Percentiles rank a stretch among this genome's conserved stretches.
These are phyloP conservation scores for Aptenodytes patagonicus DNA, from an alignment of 2,113 vertebrate genomes.

Conservation along the genomic window DNA sequence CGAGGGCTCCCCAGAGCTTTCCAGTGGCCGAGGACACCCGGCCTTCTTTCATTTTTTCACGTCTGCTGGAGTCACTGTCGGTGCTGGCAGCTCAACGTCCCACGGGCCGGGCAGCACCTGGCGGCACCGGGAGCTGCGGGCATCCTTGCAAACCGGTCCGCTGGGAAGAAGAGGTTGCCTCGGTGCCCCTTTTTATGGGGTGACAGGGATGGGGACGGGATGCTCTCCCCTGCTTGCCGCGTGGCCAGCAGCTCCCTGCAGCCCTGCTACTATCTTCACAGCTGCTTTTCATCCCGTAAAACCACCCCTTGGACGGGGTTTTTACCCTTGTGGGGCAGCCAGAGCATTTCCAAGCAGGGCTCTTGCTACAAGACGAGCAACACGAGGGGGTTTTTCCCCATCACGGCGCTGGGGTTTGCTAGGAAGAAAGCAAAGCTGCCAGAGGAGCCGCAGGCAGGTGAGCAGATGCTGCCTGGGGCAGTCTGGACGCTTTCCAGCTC, in stretches of 20 bases:
- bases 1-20: background rate
- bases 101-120: background rate
- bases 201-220: background rate
- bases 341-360: background rate
- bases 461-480: background rate
- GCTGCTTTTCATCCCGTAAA: background rate
- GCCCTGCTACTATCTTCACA: accelerated
- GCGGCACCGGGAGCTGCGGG: too few relatives aligned
- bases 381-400: accelerated
- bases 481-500: background rate
- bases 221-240: background rate
- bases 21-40: background rate
- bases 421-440: background rate
- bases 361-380: background rate
- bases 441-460: background rate
- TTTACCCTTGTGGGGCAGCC: background rate
- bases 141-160: background rate
- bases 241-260: background rate
- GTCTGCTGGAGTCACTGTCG: background rate
- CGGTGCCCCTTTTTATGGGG: background rate
- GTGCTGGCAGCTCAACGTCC: background rate
- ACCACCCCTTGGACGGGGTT: background rate
- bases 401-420: background rate
- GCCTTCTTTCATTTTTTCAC: background rate
- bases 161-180: background rate